Evolutionary conservation across 2,888 invertebrate species (phyloP), one percentile per base, ranked within the genome.

Genomic region (Lampropteryx suffumata): DNA sequence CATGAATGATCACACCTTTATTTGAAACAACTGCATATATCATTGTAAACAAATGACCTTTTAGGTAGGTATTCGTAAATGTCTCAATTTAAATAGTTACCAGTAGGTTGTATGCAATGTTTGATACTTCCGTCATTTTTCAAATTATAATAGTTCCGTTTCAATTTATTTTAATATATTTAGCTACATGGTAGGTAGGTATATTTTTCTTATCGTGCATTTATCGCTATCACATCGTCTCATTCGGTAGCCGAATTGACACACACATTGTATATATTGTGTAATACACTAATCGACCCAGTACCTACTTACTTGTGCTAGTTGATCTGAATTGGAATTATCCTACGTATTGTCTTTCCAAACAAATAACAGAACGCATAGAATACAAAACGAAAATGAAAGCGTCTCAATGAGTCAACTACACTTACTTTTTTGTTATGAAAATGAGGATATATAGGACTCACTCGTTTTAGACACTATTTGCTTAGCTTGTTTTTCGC

Each of bases 371-470:
- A 49, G 32, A 48, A 51, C 62, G 61, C 61, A 59, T 59, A 42
- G 73, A 72, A 75, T 75, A 70, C 68, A 65, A 57, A 76, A 68
- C 49, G 68, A 73, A 76, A 78, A 66, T 69, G 72, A 79, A 76
- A 77, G 73, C 73, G 66, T 62, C 57, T 32, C n/a, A 6, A 50
- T 73, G 71, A 75, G 42, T 76, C 71, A 54, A 42, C 47, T 59
- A 50, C 46, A 57, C 17, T 37, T 13, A 17, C 17, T 17, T n/a
- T n/a, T n/a, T n/a, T n/a, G n/a, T n/a, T n/a, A n/a, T n/a, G n/a
- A n/a, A n/a, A n/a, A n/a, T n/a, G n/a, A n/a, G n/a, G n/a, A n/a
- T n/a, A n/a, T n/a, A n/a, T n/a, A n/a, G n/a, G n/a, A n/a, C n/a
- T n/a, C n/a, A n/a, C n/a, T n/a, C n/a, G n/a, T n/a, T n/a, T n/a